These are phyloP conservation scores for Meghimatium bilineatum DNA, from an alignment of 2,888 invertebrate genomes.

Conservation along the genomic window DNA sequence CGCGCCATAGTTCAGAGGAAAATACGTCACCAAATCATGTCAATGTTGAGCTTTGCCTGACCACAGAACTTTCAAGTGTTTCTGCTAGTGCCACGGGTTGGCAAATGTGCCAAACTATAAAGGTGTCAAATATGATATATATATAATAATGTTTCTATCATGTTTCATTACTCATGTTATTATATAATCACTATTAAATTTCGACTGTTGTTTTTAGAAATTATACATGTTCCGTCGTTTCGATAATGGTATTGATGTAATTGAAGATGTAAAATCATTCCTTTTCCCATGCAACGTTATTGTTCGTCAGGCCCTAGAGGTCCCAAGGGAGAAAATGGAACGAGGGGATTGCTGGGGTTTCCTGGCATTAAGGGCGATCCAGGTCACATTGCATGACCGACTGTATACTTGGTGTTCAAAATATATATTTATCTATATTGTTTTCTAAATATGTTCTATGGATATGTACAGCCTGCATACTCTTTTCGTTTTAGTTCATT, in stretches of 20 bases:
- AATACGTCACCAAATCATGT: no score
- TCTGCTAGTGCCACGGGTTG: no score
- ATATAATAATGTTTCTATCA: no score
- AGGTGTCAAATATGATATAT: no score
- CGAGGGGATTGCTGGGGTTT: conserved; percentile 48
- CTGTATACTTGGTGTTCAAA: background rate
- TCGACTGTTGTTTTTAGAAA: background rate
- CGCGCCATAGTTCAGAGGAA: no score
- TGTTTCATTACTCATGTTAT: background rate
- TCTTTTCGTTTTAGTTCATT: background rate
- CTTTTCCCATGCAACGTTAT: conserved; percentile 6
- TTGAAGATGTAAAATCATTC: background rate
- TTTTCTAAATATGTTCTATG: background rate
- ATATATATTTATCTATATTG: background rate
- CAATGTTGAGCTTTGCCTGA: no score
- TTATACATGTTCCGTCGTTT: no score
- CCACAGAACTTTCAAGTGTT: no score
- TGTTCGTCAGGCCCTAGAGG: conserved; percentile 42
- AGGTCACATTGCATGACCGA: conserved; percentile 29
- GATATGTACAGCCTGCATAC: background rate
- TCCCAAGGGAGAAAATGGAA: conserved; percentile 40
- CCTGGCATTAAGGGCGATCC: conserved; percentile 50
- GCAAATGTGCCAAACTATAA: no score
- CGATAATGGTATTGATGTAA: background rate
- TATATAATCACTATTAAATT: background rate